phyloP scores from a whole-genome alignment of 2,888 invertebrate species.

The Trichacis sp. region DNA sequence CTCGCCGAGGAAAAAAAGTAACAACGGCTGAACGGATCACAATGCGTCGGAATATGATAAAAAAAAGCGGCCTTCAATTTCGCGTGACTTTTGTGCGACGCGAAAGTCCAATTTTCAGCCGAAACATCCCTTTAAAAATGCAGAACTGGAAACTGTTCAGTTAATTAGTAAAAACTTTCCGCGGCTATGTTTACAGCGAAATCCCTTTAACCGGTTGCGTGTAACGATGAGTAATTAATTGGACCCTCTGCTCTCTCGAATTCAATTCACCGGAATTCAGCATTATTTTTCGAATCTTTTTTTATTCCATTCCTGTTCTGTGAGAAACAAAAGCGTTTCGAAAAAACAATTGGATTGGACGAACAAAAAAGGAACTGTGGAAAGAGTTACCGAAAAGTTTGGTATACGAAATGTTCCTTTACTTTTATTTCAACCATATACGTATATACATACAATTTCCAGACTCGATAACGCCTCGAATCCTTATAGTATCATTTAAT shows the following conservation, averaged over 20 bases:
- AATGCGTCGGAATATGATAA: background rate
- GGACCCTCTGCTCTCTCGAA: slow-evolving; percentile 3
- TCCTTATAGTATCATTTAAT: background rate
- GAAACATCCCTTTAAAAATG: background rate
- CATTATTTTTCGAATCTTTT: no score
- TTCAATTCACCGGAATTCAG: slow-evolving; percentile 2
- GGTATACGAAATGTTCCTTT: slow-evolving; percentile 7
- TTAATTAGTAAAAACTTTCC: slow-evolving; percentile 1
- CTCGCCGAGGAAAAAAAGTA: background rate
- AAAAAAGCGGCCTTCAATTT: background rate
- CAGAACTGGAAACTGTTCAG: background rate
- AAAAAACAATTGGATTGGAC: background rate
- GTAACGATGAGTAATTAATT: slow-evolving; percentile 14
- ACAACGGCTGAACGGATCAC: background rate
- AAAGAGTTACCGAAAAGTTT: background rate
- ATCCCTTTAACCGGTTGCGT: slow-evolving; percentile 15
- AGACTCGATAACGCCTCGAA: background rate
- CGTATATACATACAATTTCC: slow-evolving; percentile 7
- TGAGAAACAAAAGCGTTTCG: no score
- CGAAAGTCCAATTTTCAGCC: background rate
- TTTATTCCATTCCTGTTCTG: no score
- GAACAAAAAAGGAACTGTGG: slow-evolving; percentile 2
- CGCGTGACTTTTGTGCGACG: background rate
- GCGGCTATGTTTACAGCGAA: slow-evolving; percentile 16
- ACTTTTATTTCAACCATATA: slow-evolving; percentile 6